A percentile compares a stretch with the other conserved stretches of the same genome.
phyloP scores from a whole-genome alignment of 2,113 vertebrate genomes.

The Cyphomyrus plagiostoma region DNA sequence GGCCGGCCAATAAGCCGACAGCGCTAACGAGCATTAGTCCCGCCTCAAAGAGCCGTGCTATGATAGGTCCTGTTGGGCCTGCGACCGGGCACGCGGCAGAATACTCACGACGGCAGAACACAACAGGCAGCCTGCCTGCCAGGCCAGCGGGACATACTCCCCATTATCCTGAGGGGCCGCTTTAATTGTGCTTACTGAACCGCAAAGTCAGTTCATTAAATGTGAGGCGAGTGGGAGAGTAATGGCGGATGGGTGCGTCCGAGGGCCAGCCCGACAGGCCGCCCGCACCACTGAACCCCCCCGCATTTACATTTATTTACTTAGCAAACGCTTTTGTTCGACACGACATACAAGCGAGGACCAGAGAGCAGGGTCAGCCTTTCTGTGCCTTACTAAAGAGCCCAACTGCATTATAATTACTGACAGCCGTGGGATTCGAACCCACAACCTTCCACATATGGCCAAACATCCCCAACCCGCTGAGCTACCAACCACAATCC shows the following conservation, averaged over 20 bases:
- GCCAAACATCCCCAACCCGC: not conserved
- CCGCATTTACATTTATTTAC: not conserved
- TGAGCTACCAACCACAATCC: not conserved
- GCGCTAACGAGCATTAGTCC: not conserved
- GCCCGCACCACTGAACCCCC: not conserved
- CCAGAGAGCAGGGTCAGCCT: not conserved
- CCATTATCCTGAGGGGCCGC: not conserved
- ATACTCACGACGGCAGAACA: not conserved
- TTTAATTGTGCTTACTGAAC: not conserved
- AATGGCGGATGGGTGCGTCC: not conserved
- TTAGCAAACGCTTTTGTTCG: not conserved
- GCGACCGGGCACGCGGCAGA: not conserved
- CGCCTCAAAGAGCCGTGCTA: not conserved
- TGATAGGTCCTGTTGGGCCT: not conserved
- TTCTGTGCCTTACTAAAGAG: not conserved
- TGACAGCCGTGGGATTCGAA: not conserved
- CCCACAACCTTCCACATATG: not conserved
- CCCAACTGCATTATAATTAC: not conserved
- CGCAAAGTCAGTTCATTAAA: not conserved
- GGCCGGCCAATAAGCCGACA: not conserved
- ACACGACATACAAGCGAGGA: not conserved
- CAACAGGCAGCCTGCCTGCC: not conserved
- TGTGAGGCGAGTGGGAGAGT: not conserved
- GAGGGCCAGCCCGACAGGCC: not conserved
- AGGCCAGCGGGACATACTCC: not conserved